Evolutionary conservation across 2,888 invertebrate genomes (phyloP).

Genomic region (Calameuta pallipes): DNA sequence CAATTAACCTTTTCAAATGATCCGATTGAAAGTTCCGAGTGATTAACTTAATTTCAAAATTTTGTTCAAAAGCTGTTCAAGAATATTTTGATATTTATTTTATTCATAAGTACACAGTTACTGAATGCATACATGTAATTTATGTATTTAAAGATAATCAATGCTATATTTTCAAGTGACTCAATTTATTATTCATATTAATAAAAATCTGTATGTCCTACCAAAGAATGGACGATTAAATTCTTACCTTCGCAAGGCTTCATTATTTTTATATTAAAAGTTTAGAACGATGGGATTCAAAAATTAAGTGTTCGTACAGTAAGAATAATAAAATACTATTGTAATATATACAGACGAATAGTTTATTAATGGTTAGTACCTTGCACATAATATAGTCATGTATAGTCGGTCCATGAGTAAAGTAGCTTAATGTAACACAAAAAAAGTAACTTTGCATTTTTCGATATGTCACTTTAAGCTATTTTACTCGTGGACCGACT

Average conservation of each 20-base stretch:
- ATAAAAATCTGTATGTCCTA: background rate
- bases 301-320: background rate
- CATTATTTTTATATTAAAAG: background rate
- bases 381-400: conserved; percentile 45
- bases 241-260: background rate
- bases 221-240: background rate
- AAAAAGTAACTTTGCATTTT: no score
- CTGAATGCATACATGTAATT: background rate
- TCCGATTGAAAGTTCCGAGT: background rate
- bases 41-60: background rate
- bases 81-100: background rate
- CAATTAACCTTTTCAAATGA: background rate
- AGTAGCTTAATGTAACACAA: no score
- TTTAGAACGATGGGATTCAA: background rate
- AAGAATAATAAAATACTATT: background rate
- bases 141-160: background rate
- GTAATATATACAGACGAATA: conserved; percentile 51
- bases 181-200: background rate
- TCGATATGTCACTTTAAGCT: no score
- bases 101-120: background rate
- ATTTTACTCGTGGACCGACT: no score
- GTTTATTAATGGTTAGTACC: conserved; percentile 52
- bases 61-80: background rate
- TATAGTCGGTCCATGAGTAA: conserved; percentile 36
- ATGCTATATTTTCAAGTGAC: background rate